Conservation (phyloP, 2,797 vertebrate genomes). For the Dipus sagitta region DNA sequence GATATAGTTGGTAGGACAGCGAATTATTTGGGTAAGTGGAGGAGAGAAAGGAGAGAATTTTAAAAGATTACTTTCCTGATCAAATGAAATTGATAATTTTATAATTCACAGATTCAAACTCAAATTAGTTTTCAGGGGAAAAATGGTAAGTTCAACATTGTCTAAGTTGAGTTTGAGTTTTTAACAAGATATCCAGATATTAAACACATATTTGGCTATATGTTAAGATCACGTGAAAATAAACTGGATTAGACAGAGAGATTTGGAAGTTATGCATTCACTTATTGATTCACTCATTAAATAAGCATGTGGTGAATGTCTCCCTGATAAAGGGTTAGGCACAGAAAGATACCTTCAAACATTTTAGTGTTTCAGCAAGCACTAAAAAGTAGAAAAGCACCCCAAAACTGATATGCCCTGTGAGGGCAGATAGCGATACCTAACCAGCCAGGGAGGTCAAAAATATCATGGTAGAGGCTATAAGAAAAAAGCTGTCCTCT, state of each 20-base stretch:
- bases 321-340: background rate
- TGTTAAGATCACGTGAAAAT: slow-evolving; percentile 4
- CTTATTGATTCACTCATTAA: slow-evolving; percentile 33
- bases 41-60: background rate
- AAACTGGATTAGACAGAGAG: background rate
- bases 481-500: background rate
- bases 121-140: slow-evolving; percentile 51
- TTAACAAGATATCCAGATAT: slow-evolving; percentile 46
- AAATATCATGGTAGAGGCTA: background rate
- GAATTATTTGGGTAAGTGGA: slow-evolving; percentile 22
- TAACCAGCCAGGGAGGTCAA: background rate
- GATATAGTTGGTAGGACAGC: slow-evolving; percentile 12
- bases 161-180: background rate
- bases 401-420: background rate
- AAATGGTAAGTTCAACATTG: background rate
- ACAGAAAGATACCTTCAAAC: slow-evolving; percentile 19
- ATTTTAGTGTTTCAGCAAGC: background rate
- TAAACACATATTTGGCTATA: background rate
- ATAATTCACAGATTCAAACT: slow-evolving; percentile 11
- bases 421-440: background rate
- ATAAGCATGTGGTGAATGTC: background rate
- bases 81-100: slow-evolving; percentile 9
- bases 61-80: background rate
- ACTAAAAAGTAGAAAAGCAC: background rate
- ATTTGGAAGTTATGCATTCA: background rate